Evolutionary conservation across 2,113 vertebrate genomes (phyloP).

Genomic region (Dolichotis patagonum): DNA sequence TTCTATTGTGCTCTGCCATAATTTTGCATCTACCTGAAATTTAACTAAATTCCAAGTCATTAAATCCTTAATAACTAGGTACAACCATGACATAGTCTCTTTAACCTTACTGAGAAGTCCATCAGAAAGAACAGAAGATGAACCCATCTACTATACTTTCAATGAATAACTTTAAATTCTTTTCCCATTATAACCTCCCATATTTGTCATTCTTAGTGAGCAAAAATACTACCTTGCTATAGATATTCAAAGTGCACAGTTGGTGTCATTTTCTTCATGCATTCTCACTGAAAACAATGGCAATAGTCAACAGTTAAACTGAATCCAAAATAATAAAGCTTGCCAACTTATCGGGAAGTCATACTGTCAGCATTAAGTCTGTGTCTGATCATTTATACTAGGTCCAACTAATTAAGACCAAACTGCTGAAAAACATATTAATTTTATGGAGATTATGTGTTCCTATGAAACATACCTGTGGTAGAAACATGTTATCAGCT

Average conservation of each 20-base stretch:
- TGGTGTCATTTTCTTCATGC: neutral
- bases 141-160: neutral
- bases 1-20: neutral
- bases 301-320: neutral
- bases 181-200: neutral
- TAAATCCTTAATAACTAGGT: neutral
- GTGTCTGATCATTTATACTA: neutral
- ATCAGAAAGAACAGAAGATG: neutral
- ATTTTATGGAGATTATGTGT: neutral
- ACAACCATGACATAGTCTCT: neutral
- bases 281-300: neutral
- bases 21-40: neutral
- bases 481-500: neutral
- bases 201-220: neutral
- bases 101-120: neutral
- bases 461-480: neutral
- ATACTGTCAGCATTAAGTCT: neutral
- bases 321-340: neutral
- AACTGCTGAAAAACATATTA: neutral
- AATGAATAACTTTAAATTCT: neutral
- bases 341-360: neutral
- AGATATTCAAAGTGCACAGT: neutral
- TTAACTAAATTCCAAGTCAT: neutral
- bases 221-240: neutral
- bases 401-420: neutral